Evolutionary conservation across 2,113 vertebrate genomes (phyloP).

Genomic region (Lophius piscatorius): DNA sequence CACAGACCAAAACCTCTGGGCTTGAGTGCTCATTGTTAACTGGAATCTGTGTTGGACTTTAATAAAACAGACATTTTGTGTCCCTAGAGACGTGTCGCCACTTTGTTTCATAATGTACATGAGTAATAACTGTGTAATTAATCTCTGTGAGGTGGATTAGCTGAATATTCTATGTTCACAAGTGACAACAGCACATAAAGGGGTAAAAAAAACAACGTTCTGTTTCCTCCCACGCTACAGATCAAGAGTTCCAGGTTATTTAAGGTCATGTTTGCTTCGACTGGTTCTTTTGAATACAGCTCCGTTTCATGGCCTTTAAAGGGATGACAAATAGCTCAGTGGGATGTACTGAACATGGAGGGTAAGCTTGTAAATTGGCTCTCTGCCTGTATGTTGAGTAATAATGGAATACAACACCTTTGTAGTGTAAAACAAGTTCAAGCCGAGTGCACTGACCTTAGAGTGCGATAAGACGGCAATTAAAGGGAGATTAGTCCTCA

Average conservation of each 20-base stretch:
- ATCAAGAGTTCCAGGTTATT: conserved; percentile 7
- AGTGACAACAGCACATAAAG: conserved; percentile 2
- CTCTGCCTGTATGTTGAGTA: conserved; percentile 14
- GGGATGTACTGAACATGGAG: conserved; percentile 22
- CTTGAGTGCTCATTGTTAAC: background rate
- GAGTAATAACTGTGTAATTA: conserved; percentile 61
- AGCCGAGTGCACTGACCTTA: conserved; percentile 25
- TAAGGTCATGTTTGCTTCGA: background rate
- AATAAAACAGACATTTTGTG: conserved; percentile 28
- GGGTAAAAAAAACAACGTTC: background rate
- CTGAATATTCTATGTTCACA: conserved; percentile 33
- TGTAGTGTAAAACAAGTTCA: conserved; percentile 42
- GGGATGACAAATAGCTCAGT: conserved; percentile 26
- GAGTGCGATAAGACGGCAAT: conserved; percentile 33
- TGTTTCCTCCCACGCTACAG: background rate
- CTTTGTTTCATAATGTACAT: conserved; percentile 38
- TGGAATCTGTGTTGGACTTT: conserved; percentile 5
- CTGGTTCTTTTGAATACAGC: background rate
- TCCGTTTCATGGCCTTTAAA: background rate
- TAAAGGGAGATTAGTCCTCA: conserved; percentile 36
- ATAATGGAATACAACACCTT: conserved; percentile 39
- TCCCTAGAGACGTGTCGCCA: conserved; percentile 21
- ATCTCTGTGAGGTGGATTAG: conserved; percentile 35
- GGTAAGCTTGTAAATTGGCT: conserved; percentile 10
- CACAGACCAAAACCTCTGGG: conserved; percentile 12